Evolutionary conservation across 1,140 invertebrate species (phyloP).

Genomic region (Drusus annulatus): DNA sequence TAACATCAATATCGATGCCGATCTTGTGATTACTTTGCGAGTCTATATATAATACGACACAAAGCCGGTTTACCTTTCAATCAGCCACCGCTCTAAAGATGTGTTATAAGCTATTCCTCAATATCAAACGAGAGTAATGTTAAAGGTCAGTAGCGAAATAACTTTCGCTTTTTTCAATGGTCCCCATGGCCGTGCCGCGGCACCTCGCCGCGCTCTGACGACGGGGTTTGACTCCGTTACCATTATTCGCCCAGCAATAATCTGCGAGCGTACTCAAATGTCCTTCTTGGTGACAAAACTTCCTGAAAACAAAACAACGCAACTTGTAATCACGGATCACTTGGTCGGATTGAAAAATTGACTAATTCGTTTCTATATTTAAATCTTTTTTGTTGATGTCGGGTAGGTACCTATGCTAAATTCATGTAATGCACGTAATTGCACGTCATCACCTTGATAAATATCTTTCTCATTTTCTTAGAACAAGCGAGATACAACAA

Average conservation of each 20-base stretch:
- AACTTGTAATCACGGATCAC: background rate
- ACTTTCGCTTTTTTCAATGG: conserved; percentile 30
- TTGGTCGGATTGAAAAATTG: background rate
- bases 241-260: background rate
- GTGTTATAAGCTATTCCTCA: conserved; percentile 12
- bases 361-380: background rate
- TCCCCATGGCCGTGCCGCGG: background rate
- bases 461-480: conserved; percentile 8
- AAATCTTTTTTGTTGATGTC: background rate
- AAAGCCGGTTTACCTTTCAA: conserved; percentile 11
- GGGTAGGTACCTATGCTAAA: background rate
- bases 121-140: conserved; percentile 30
- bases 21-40: too few species aligned
- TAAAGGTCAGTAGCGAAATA: conserved; percentile 31
- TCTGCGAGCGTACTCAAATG: background rate
- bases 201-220: background rate
- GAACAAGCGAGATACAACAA: background rate
- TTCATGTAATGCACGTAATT: conserved; percentile 3
- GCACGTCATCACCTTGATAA: conserved; percentile 17
- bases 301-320: background rate
- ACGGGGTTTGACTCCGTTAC: background rate
- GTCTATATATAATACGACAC: background rate
- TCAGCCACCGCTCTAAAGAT: conserved; percentile 1
- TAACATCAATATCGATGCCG: too few species aligned
- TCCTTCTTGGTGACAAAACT: background rate